These are phyloP conservation scores for Crotalus horridus DNA, from an alignment of 2,113 vertebrate genomes.

Conservation along the genomic window DNA sequence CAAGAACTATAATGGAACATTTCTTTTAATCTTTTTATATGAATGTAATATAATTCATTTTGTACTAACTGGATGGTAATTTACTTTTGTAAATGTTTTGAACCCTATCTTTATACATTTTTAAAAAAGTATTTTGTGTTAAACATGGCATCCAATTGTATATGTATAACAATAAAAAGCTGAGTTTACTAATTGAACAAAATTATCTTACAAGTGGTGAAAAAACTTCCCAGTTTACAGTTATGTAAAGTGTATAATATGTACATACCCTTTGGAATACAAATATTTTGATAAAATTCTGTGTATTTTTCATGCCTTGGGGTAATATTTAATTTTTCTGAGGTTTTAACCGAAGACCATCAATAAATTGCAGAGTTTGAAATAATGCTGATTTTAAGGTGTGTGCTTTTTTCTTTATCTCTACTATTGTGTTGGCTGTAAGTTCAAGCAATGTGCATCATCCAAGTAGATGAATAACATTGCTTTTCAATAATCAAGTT, in stretches of 20 bases:
- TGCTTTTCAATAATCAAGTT: background rate
- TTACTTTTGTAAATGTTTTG: conserved; percentile 54
- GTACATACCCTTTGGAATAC: conserved; percentile 81
- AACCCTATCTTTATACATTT: conserved; percentile 27
- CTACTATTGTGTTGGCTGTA: background rate
- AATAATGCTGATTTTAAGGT: background rate
- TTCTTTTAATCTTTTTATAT: conserved; percentile 53
- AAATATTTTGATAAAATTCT: conserved; percentile 80
- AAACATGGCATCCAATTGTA: conserved; percentile 55
- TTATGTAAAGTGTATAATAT: conserved; percentile 83
- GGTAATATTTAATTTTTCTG: conserved; percentile 77
- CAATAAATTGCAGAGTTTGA: conserved; percentile 62
- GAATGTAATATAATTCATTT: conserved; percentile 70
- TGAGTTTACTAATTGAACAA: conserved; percentile 64
- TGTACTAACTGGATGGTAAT: conserved; percentile 55
- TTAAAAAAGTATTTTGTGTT: conserved; percentile 33
- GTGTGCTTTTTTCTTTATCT: background rate
- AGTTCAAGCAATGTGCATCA: background rate
- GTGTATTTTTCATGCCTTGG: conserved; percentile 76
- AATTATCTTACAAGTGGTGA: conserved; percentile 67
- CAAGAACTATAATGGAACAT: conserved; percentile 20
- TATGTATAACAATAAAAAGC: conserved; percentile 45
- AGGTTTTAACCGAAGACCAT: conserved; percentile 67
- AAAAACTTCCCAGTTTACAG: conserved; percentile 57
- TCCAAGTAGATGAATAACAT: background rate